Evolutionary conservation across 2,888 invertebrate species (phyloP).

Genomic region (Trilocha varians): DNA sequence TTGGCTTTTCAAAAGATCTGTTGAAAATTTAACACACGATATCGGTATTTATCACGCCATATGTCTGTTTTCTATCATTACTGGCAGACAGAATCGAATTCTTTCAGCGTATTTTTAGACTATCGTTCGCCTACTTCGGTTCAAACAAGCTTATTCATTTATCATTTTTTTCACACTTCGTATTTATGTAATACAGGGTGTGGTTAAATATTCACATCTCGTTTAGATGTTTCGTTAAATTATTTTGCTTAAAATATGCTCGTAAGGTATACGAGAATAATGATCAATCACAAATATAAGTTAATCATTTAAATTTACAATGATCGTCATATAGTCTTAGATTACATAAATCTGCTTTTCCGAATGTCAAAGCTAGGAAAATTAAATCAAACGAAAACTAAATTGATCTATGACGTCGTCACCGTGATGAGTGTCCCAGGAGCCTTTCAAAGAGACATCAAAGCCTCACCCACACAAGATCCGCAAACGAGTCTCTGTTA

Average conservation of each 20-base stretch:
- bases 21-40: slow-evolving; percentile 35
- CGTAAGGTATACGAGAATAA: no score
- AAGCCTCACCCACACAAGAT: slow-evolving; percentile 18
- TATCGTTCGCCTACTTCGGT: neutral
- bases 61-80: slow-evolving; percentile 47
- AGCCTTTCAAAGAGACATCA: slow-evolving; percentile 18
- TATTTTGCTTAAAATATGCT: no score
- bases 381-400: neutral
- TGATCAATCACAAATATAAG: no score
- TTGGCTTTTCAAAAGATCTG: slow-evolving; percentile 15
- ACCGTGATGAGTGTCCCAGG: neutral
- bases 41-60: slow-evolving; percentile 35
- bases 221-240: no score
- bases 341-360: no score
- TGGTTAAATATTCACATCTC: no score
- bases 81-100: slow-evolving; percentile 25
- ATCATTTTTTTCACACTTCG: slow-evolving; percentile 10
- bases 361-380: no score
- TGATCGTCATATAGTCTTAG: no score
- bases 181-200: no score
- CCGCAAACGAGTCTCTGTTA: slow-evolving; percentile 27
- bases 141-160: slow-evolving; percentile 18
- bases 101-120: slow-evolving; percentile 32
- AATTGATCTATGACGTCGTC: neutral
- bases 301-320: no score